Base-by-base conservation (phyloP, 2,113 vertebrate genomes). In the Sinocyclocheilus anshuiensis region DNA sequence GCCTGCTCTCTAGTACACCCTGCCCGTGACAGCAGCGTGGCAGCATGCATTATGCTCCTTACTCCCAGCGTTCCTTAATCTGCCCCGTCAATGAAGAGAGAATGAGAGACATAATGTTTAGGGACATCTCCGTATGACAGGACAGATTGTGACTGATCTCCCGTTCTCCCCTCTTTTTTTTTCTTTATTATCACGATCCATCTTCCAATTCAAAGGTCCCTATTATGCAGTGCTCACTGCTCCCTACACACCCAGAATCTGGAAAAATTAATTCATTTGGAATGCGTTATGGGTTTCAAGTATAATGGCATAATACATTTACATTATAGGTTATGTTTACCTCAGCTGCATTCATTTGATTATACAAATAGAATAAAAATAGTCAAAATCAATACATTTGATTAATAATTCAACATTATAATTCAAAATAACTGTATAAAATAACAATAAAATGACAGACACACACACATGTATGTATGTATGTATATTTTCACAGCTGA, bases 61-160 rank as follows among this genome's bases (percentile, higher is more conserved):
- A 81, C 45, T 29, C 63, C 57, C 29, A 85, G 83, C 83, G 75
- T 84, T 91, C 81, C 71, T 24, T 86, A 82, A 82, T 82, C 79
- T 86, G 78, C 39, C 88, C 88, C 88, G 92, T 90, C 89, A 83
- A 86, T 90, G 20, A 69, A 24, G 29, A 29, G 75, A 78, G 63
- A 84, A 71, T 55, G 11, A 67, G 42, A 69, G 45, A 53, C 72
- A 77, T 26, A 76, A 75, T 87, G 59, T 87, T 82, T 53, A n/a
- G 69, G 24, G 39, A 55, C 50, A 48, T 50, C 11, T 87, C 13
- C n/a, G n/a, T 53, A 77, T 87, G 50, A 88, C 84, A 65, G 85
- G 4, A 71, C 53, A 50, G 89, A 91, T 83, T 87, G 88, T 87
- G 86, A 81, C 74, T 86, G 88, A 90, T 80, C 88, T 89, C 39